These are phyloP conservation scores for Phylloscopus collybita DNA, from an alignment of 2,797 vertebrate genomes.

Conservation along the genomic window DNA sequence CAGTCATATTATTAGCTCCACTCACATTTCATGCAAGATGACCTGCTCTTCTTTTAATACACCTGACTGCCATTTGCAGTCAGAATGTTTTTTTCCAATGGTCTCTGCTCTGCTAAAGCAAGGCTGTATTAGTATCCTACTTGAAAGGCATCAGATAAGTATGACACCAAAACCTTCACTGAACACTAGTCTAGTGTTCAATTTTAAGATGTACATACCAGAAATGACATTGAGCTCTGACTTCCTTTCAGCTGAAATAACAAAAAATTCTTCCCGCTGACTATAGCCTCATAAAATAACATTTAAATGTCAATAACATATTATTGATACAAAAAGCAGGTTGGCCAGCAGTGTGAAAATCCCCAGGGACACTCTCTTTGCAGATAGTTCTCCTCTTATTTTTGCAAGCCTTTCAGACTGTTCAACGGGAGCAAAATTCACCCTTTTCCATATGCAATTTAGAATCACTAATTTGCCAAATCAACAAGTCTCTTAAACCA, in stretches of 20 bases:
- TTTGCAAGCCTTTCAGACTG: background rate
- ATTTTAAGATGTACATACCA: background rate
- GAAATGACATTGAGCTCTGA: constrained; percentile 29
- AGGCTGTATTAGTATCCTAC: background rate
- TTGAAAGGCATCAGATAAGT: background rate
- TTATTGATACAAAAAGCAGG: background rate
- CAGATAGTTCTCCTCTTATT: background rate
- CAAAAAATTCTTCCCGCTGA: background rate
- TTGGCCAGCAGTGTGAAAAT: background rate
- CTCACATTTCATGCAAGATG: constrained; percentile 35
- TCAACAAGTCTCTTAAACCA: background rate
- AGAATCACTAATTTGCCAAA: background rate
- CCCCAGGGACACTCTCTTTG: background rate
- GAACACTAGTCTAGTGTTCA: background rate
- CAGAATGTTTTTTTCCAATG: constrained; percentile 18
- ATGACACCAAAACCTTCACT: constrained; percentile 2
- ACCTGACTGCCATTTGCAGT: constrained; percentile 29
- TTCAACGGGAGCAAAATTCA: background rate
- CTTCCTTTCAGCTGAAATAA: constrained; percentile 35
- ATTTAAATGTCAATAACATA: background rate
- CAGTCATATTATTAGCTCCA: background rate
- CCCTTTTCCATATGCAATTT: background rate
- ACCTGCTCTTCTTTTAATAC: constrained; percentile 24
- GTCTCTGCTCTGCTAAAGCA: background rate
- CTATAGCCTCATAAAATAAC: background rate